Conservation (phyloP, 2,888 invertebrate species). For the Mantis religiosa region DNA sequence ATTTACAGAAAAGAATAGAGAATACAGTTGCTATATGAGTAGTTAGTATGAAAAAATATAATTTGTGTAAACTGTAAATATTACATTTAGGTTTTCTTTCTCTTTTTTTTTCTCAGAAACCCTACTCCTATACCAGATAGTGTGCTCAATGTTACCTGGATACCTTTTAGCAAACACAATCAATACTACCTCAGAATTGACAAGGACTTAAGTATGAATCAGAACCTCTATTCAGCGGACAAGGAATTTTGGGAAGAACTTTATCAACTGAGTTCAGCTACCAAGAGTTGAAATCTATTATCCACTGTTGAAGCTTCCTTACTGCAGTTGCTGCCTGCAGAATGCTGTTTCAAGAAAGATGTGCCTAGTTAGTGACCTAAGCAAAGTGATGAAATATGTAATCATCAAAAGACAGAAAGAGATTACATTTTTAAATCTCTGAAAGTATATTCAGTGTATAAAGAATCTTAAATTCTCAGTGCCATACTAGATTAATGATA, state of each 20-base stretch:
- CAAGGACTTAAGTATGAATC: neutral
- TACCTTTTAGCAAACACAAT: neutral
- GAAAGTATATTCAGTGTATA: neutral
- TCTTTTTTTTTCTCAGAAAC: neutral
- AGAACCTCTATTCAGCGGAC: neutral
- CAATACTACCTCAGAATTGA: neutral
- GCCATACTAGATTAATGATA: neutral
- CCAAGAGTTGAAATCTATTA: neutral
- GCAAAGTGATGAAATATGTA: neutral
- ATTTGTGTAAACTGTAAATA: no score
- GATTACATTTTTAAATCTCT: neutral
- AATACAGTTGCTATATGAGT: no score
- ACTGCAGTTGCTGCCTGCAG: neutral
- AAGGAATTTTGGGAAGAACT: neutral
- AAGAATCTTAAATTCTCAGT: neutral
- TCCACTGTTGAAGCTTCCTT: neutral
- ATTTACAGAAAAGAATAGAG: no score
- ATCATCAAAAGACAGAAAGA: neutral
- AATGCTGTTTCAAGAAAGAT: neutral
- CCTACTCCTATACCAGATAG: neutral
- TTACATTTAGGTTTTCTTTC: no score
- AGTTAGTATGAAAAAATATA: no score
- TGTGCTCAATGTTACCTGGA: neutral
- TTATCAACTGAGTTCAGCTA: neutral
- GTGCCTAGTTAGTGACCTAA: neutral